Conservation (phyloP, 1,140 invertebrate genomes). For the Dolichoris vasculosae region DNA sequence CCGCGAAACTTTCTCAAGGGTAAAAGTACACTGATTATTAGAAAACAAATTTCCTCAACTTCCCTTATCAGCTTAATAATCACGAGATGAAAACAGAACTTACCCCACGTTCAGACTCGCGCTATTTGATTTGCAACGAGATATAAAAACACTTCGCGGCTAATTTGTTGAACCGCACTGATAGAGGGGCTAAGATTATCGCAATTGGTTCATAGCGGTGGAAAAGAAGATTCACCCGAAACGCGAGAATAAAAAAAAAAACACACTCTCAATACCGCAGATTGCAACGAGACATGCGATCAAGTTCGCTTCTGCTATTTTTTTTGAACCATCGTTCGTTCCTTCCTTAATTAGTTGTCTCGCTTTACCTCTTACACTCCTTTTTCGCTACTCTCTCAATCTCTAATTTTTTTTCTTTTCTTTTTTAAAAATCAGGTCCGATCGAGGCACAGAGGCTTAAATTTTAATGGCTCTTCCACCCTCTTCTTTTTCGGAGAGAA, state of each 20-base stretch:
- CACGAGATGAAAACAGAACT: constrained; percentile 8
- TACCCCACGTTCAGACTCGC: neutral
- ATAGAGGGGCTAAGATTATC: constrained; percentile 65
- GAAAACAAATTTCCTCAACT: constrained; percentile 49
- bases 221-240: constrained; percentile 53
- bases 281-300: constrained; percentile 73
- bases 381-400: constrained; percentile 38
- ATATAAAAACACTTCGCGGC: constrained; percentile 49
- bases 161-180: constrained; percentile 18
- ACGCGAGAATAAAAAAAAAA: constrained; percentile 54
- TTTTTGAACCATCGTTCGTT: neutral
- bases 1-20: constrained; percentile 36
- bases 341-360: constrained; percentile 44
- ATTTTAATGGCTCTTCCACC: neutral
- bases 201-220: constrained; percentile 66
- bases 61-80: constrained; percentile 50
- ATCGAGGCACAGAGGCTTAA: neutral
- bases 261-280: constrained; percentile 70
- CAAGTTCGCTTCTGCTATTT: neutral
- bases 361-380: constrained; percentile 52
- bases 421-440: neutral
- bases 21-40: constrained; percentile 51
- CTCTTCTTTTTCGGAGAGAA: neutral
- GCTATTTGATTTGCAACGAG: constrained; percentile 27
- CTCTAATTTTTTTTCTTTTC: constrained; percentile 52